phyloP scores from a whole-genome alignment of 2,113 vertebrate genomes.

The Eolophus roseicapilla region DNA sequence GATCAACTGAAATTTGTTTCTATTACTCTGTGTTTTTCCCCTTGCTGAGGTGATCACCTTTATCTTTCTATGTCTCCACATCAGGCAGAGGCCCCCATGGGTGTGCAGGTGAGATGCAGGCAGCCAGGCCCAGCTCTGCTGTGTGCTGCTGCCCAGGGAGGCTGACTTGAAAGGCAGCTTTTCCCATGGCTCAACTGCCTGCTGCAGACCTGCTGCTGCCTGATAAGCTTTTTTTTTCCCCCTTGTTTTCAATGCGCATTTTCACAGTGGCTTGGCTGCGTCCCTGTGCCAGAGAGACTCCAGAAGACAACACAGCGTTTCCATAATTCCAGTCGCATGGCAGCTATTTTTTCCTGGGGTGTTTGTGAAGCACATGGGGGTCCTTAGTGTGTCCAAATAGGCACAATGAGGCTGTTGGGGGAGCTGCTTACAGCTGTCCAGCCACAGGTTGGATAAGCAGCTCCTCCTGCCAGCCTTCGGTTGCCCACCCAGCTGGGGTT shows the following conservation, averaged over 20 bases:
- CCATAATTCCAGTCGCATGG: accelerated
- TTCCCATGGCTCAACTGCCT: background rate
- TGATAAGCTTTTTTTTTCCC: background rate
- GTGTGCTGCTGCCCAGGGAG: background rate
- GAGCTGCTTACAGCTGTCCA: background rate
- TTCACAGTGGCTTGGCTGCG: background rate
- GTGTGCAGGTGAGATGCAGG: background rate
- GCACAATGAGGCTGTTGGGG: accelerated
- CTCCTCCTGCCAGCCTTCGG: accelerated
- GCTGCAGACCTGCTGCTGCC: background rate
- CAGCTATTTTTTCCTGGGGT: background rate
- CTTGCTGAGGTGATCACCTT: accelerated
- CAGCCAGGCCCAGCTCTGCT: too few species aligned
- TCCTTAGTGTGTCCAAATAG: accelerated
- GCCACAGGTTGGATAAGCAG: accelerated
- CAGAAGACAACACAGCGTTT: accelerated
- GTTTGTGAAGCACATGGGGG: accelerated
- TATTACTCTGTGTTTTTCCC: accelerated
- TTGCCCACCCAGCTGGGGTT: background rate
- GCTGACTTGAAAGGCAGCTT: background rate
- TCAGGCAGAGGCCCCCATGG: background rate
- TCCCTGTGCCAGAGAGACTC: background rate
- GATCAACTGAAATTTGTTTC: accelerated
- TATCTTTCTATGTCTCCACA: accelerated
- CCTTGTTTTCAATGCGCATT: background rate